These are phyloP conservation scores for Xenus cinereus DNA, from an alignment of 2,113 vertebrate species.

Conservation along the genomic window DNA sequence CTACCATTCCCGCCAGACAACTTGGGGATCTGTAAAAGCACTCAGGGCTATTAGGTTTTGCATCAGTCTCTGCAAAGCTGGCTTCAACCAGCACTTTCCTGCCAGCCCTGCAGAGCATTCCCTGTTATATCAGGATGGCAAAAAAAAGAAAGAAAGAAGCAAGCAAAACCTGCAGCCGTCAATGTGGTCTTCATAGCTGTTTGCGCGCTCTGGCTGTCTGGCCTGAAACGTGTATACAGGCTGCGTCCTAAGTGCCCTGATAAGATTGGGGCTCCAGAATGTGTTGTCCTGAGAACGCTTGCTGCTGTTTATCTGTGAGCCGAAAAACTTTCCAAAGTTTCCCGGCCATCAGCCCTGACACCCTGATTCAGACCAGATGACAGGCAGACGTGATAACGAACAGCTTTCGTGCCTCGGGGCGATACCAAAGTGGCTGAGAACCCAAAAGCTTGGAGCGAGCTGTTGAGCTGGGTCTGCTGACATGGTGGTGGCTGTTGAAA, in stretches of 20 bases:
- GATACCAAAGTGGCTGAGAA: slow-evolving; percentile 55
- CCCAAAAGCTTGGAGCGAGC: slow-evolving; percentile 9
- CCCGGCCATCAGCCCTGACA: slow-evolving; percentile 60
- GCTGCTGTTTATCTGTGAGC: slow-evolving; percentile 62
- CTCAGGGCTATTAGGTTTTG: background rate
- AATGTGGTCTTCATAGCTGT: background rate
- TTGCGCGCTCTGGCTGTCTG: background rate
- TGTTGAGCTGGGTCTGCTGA: slow-evolving; percentile 50
- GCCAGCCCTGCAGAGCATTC: background rate
- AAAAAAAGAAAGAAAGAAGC: background rate
- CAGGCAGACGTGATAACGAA: slow-evolving; percentile 47
- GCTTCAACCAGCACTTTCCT: background rate
- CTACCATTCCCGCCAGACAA: background rate
- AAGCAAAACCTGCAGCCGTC: background rate
- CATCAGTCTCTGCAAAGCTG: background rate
- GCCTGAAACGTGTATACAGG: slow-evolving; percentile 46
- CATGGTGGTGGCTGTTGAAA: background rate
- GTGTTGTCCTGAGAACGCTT: slow-evolving; percentile 66
- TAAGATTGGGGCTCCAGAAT: slow-evolving; percentile 69
- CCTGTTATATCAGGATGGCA: background rate
- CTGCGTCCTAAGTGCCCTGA: slow-evolving; percentile 66
- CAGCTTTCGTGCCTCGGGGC: slow-evolving; percentile 25
- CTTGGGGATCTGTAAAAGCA: background rate
- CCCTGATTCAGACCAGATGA: slow-evolving; percentile 67
- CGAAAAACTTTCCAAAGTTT: slow-evolving; percentile 67